A percentile compares a stretch with the other conserved stretches of the same genome.
Evolutionary conservation across 2,797 vertebrate species (phyloP).

Genomic region (Pseudopleuronectes americanus): DNA sequence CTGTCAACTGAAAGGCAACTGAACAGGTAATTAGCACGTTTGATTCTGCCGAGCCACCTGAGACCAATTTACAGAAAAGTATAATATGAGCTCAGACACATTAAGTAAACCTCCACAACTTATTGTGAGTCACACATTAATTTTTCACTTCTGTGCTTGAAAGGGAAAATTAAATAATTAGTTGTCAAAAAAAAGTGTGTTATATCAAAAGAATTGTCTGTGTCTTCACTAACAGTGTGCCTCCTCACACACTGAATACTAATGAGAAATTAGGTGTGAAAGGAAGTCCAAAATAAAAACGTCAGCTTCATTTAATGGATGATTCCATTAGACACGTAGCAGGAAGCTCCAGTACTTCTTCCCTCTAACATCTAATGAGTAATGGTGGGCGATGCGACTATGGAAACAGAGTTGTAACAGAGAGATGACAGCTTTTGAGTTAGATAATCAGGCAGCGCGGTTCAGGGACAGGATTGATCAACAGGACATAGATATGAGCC

Average conservation of each 20-base stretch:
- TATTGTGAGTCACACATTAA: constrained; percentile 4
- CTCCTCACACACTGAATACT: constrained; percentile 26
- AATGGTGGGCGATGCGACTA: not conserved
- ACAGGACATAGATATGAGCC: constrained; percentile 15
- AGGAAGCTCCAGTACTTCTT: constrained; percentile 7
- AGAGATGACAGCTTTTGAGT: constrained; percentile 19
- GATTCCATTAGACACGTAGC: constrained; percentile 13
- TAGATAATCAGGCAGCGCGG: not conserved
- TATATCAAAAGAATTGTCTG: constrained; percentile 12
- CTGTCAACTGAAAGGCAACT: constrained; percentile 19
- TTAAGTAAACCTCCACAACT: constrained; percentile 2
- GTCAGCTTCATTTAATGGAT: constrained; percentile 16
- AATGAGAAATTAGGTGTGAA: constrained; percentile 11
- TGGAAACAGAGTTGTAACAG: constrained; percentile 3
- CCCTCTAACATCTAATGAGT: constrained; percentile 27
- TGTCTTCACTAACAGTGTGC: constrained; percentile 15
- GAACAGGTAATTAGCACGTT: constrained; percentile 44
- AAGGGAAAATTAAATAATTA: constrained; percentile 56
- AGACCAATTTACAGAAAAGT: constrained; percentile 7
- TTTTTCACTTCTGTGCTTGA: constrained; percentile 27
- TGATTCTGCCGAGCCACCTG: not conserved
- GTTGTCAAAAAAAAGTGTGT: constrained; percentile 30
- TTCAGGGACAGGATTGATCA: constrained; percentile 28
- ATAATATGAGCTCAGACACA: constrained; percentile 1
- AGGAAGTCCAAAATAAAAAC: constrained; percentile 9